phyloP scores from a whole-genome alignment of 92 coral and sea anemone species.

The Actinostola sp. region DNA sequence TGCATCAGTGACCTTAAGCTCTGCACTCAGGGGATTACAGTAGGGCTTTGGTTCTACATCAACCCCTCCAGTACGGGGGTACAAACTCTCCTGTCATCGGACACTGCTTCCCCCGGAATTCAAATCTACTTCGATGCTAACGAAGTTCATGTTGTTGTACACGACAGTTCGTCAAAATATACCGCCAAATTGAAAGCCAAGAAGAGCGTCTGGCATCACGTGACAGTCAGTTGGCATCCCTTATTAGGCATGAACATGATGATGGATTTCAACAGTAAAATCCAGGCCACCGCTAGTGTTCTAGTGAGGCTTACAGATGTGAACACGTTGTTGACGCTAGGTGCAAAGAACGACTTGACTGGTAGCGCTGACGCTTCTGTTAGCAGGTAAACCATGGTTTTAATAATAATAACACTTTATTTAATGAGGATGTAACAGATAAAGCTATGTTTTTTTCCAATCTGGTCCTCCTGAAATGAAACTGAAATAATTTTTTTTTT shows the following conservation, averaged over 20 bases:
- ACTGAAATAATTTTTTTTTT: no score
- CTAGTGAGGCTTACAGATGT: background rate
- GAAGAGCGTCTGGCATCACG: slow-evolving; percentile 56
- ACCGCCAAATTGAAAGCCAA: slow-evolving; percentile 8
- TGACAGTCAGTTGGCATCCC: slow-evolving; percentile 45
- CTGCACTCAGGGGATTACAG: slow-evolving; percentile 50
- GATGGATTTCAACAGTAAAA: slow-evolving; percentile 13
- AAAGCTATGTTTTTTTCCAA: no score
- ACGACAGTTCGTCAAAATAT: background rate
- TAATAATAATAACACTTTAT: no score
- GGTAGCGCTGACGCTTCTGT: slow-evolving; percentile 36
- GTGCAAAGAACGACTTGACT: slow-evolving; percentile 20
- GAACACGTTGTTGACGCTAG: slow-evolving; percentile 17
- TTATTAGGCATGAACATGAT: slow-evolving; percentile 7
- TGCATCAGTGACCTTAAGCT: slow-evolving; percentile 33
- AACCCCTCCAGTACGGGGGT: slow-evolving; percentile 10
- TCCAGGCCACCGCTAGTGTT: background rate
- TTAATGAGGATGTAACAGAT: no score
- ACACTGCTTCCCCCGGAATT: slow-evolving; percentile 22
- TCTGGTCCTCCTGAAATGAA: no score
- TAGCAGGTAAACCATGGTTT: slow-evolving; percentile 50
- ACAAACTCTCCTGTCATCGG: slow-evolving; percentile 30
- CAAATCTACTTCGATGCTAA: slow-evolving; percentile 14
- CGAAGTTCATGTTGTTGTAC: slow-evolving; percentile 2
- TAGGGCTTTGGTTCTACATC: slow-evolving; percentile 53